These are phyloP conservation scores for Caenorhabditis remanei DNA, from an alignment of 1,140 invertebrate genomes.

Conservation along the genomic window DNA sequence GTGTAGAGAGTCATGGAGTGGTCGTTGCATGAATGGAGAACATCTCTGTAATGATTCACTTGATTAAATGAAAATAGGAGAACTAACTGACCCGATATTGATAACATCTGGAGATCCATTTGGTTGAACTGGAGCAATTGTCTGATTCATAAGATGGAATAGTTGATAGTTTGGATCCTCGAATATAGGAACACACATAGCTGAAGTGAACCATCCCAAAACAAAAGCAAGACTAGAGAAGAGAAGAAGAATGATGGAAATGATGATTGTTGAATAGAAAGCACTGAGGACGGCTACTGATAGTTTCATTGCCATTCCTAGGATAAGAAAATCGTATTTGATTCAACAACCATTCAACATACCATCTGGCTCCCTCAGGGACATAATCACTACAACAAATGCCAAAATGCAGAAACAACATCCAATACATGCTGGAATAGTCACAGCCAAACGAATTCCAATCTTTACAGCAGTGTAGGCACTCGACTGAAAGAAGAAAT, in stretches of 20 bases:
- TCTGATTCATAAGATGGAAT: conserved; percentile 36
- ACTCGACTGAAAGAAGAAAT: conserved; percentile 17
- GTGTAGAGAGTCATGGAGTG: conserved; percentile 7
- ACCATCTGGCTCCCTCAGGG: not conserved
- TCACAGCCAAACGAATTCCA: not conserved
- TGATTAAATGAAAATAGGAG: not conserved
- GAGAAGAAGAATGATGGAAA: conserved; percentile 21
- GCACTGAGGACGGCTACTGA: not conserved
- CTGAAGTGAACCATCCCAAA: conserved; percentile 29
- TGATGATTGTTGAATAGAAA: conserved; percentile 29
- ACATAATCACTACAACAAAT: not conserved
- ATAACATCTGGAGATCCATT: not conserved
- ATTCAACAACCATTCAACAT: not conserved
- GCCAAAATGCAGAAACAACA: conserved; percentile 39
- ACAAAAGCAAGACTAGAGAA: conserved; percentile 31
- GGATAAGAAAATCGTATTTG: not conserved
- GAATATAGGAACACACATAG: conserved; percentile 28
- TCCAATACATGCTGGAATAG: conserved; percentile 27
- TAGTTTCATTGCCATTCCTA: not conserved
- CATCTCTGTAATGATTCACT: not conserved
- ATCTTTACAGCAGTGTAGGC: not conserved
- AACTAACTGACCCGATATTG: not conserved
- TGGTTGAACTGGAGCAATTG: conserved; percentile 2
- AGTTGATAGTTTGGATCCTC: conserved; percentile 10
- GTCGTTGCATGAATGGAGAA: conserved; percentile 3